Conservation (phyloP, 2,888 invertebrate species). For the Strigamia transsilvanica region DNA sequence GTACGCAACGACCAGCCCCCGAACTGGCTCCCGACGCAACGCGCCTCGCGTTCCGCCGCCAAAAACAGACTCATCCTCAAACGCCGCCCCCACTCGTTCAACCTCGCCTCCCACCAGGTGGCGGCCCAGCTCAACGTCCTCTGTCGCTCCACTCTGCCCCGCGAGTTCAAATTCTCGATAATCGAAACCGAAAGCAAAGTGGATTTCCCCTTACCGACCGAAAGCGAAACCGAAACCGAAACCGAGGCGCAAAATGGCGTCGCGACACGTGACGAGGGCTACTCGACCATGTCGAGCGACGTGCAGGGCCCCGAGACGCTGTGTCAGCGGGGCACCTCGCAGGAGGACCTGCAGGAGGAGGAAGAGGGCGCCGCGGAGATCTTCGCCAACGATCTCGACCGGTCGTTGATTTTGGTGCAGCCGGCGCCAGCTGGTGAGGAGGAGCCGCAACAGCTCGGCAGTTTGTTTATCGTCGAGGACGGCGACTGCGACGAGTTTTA, state of each 20-base stretch:
- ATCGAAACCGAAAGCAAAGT: conserved; percentile 71
- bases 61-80: conserved; percentile 48
- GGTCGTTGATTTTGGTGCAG: conserved; percentile 16
- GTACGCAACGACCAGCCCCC: conserved; percentile 25
- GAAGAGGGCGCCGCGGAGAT: conserved; percentile 20
- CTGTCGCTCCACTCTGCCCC: conserved; percentile 1
- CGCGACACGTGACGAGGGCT: conserved; percentile 75
- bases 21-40: background rate
- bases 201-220: conserved; percentile 60
- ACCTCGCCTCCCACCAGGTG: conserved; percentile 11
- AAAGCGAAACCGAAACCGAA: background rate
- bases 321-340: background rate
- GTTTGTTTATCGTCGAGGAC: conserved; percentile 55
- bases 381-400: conserved; percentile 50
- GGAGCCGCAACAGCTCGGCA: background rate
- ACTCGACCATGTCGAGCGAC: conserved; percentile 84
- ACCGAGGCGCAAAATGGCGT: background rate
- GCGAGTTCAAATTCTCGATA: conserved; percentile 22
- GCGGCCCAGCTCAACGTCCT: background rate
- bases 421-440: background rate
- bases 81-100: conserved; percentile 41
- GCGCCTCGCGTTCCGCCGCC: background rate
- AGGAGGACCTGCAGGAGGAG: conserved; percentile 34
- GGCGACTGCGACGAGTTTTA: conserved; percentile 54
- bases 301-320: conserved; percentile 63